phyloP scores from a whole-genome alignment of 2,113 vertebrate genomes.

The Pygoscelis adeliae region DNA sequence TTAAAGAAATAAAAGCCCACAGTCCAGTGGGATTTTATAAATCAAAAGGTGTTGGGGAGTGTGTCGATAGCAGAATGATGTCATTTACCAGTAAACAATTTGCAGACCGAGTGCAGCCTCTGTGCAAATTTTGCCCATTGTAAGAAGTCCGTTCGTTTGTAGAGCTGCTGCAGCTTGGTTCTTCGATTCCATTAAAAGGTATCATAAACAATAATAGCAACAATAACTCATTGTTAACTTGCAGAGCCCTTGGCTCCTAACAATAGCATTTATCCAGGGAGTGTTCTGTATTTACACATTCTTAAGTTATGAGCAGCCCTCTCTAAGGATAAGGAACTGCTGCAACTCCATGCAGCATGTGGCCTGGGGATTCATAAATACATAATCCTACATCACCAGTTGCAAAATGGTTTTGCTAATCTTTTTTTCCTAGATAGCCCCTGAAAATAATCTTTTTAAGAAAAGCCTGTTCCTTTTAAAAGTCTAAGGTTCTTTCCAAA shows the following conservation, averaged over 20 bases:
- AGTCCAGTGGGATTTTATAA: not conserved
- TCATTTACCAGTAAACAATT: not conserved
- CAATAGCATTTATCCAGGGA: not conserved
- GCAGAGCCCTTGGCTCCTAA: not conserved
- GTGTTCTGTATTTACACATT: not conserved
- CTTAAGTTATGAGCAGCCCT: not conserved
- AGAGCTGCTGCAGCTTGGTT: not conserved
- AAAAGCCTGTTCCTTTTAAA: not conserved
- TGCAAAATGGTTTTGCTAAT: not conserved
- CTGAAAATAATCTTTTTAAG: not conserved
- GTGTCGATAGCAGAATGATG: not conserved
- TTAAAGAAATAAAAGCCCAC: not conserved
- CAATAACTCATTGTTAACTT: not conserved
- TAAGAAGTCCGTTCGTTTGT: not conserved
- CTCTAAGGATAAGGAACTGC: not conserved
- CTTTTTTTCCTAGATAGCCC: not conserved
- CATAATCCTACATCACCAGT: not conserved
- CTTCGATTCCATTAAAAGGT: not conserved
- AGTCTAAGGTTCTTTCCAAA: not conserved
- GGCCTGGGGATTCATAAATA: not conserved
- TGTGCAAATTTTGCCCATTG: not conserved
- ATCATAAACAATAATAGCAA: constrained; percentile 3
- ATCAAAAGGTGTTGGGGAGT: not conserved
- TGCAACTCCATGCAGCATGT: not conserved
- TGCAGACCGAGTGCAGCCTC: not conserved